Percentiles rank a stretch among this genome's conserved stretches.
phyloP scores from a whole-genome alignment of 2,113 vertebrate genomes.

The Erpornis zantholeuca region DNA sequence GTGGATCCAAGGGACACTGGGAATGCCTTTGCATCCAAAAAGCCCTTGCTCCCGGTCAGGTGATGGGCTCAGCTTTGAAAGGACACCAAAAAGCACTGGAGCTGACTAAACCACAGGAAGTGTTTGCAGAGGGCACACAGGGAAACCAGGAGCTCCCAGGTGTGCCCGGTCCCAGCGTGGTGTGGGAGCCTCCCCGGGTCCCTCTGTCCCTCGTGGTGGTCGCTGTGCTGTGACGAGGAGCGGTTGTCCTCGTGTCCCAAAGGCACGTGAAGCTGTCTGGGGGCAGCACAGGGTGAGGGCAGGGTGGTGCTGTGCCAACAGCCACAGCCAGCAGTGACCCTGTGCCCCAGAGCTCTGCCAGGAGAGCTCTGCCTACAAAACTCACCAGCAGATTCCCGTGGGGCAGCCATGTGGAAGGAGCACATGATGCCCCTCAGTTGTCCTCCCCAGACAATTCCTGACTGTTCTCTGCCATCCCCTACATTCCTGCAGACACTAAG shows the following conservation, averaged over 20 bases:
- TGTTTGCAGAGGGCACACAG: neutral
- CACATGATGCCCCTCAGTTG: neutral
- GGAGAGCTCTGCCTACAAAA: neutral
- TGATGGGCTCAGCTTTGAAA: neutral
- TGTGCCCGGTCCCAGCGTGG: neutral
- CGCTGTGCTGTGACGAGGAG: neutral
- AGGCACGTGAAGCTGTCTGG: neutral
- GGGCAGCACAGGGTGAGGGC: neutral
- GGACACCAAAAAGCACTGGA: fast-evolving
- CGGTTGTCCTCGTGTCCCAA: neutral
- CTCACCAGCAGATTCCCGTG: neutral
- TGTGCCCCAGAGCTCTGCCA: neutral
- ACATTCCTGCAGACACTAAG: neutral
- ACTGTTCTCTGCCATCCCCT: neutral
- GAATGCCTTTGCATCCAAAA: neutral
- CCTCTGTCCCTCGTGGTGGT: fast-evolving
- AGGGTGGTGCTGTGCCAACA: neutral
- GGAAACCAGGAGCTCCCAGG: neutral
- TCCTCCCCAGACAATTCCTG: neutral
- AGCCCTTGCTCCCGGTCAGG: neutral
- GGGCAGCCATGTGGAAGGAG: constrained; percentile 13
- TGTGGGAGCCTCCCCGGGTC: neutral
- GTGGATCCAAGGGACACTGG: neutral
- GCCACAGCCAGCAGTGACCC: neutral
- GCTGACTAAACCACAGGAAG: fast-evolving